These are phyloP conservation scores for Gulo gulo DNA, from an alignment of 2,113 vertebrate genomes.

Conservation along the genomic window DNA sequence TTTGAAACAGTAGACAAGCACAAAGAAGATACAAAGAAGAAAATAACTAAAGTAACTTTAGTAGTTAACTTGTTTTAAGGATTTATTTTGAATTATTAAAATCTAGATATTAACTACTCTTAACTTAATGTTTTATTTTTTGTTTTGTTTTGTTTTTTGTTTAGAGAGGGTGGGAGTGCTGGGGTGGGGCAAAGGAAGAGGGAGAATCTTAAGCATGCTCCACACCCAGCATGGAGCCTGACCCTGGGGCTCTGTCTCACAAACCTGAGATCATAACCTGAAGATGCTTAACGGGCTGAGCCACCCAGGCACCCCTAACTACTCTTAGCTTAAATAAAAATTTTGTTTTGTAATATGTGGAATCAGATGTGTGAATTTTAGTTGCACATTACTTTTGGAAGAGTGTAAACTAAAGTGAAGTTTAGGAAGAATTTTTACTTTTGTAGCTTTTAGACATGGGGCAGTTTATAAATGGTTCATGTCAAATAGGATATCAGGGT, in stretches of 20 bases:
- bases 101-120: background rate
- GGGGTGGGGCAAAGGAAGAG: background rate
- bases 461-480: background rate
- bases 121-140: background rate
- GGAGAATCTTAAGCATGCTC: background rate
- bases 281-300: background rate
- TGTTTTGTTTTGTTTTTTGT: background rate
- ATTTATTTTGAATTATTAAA: constrained; percentile 35
- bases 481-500: background rate
- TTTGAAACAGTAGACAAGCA: background rate
- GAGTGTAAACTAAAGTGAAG: background rate
- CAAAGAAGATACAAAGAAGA: background rate
- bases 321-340: background rate
- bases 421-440: constrained; percentile 25
- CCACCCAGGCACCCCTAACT: background rate
- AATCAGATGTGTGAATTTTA: constrained; percentile 1
- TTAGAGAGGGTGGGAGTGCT: background rate
- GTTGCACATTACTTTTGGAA: background rate
- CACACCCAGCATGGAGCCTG: background rate
- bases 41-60: background rate
- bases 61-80: background rate
- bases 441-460: background rate
- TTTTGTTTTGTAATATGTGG: background rate
- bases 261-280: background rate
- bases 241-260: background rate